Conservation (phyloP, 2,888 invertebrate species). For the Stegophylla sp. region DNA sequence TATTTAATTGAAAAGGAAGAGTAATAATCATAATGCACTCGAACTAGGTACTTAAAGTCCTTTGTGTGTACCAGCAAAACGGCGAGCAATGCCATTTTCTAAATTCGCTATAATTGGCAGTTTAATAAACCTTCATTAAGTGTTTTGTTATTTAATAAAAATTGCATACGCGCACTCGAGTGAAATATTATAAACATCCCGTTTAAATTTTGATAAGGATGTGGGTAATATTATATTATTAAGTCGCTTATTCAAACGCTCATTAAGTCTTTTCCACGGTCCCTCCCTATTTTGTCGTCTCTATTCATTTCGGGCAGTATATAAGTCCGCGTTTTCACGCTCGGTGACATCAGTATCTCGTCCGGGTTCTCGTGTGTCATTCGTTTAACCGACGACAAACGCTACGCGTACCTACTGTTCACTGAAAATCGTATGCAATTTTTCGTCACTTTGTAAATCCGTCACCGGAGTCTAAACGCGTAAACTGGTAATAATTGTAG, state of each 20-base stretch:
- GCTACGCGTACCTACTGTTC: background rate
- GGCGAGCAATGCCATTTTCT: background rate
- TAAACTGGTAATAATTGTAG: slow-evolving; percentile 6
- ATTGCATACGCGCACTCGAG: background rate
- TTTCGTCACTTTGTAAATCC: background rate
- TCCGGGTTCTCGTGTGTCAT: background rate
- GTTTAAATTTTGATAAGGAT: slow-evolving; percentile 55
- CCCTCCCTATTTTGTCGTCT: background rate
- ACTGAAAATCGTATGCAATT: background rate
- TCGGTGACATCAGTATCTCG: background rate
- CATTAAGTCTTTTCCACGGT: background rate
- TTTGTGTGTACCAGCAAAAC: slow-evolving; percentile 22
- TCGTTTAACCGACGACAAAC: background rate
- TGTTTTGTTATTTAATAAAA: slow-evolving; percentile 38
- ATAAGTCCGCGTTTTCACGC: background rate
- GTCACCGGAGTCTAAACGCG: background rate
- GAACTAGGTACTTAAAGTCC: slow-evolving; percentile 22
- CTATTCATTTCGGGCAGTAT: too few species aligned
- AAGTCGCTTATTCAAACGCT: slow-evolving; percentile 26
- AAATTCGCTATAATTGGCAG: slow-evolving; percentile 12
- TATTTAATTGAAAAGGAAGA: slow-evolving; percentile 1
- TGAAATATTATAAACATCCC: slow-evolving; percentile 49
- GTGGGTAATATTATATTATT: too few species aligned
- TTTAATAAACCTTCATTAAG: slow-evolving; percentile 18
- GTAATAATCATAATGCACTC: background rate